Percentiles rank a stretch among this genome's conserved stretches.
These are phyloP conservation scores for Blastomussa wellsi DNA, from an alignment of 92 coral and sea anemone species.

Conservation along the genomic window DNA sequence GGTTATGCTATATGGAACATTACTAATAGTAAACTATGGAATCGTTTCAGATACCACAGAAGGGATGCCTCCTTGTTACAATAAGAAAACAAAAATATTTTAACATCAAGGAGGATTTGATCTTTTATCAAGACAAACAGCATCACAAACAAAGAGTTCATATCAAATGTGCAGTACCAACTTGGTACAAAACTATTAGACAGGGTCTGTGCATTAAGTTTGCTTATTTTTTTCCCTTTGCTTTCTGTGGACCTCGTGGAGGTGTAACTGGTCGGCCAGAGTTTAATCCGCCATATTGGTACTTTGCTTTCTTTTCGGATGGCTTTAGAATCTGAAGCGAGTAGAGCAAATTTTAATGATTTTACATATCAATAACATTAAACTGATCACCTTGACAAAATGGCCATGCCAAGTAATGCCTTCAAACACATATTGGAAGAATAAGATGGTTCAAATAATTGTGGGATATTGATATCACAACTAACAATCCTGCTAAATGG, in stretches of 20 bases:
- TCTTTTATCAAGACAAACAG: constrained; percentile 26
- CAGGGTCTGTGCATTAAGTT: background rate
- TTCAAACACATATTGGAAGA: too few species aligned
- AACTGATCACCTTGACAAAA: too few species aligned
- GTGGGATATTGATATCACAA: too few species aligned
- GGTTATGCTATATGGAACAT: background rate
- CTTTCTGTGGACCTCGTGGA: constrained; percentile 93
- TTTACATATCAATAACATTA: background rate
- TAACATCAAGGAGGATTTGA: constrained; percentile 21
- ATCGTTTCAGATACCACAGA: constrained; percentile 11
- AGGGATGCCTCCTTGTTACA: constrained; percentile 7
- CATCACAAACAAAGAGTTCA: constrained; percentile 8
- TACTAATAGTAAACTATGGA: background rate
- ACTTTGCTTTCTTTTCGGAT: constrained; percentile 99
- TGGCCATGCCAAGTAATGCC: background rate
- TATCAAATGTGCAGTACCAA: background rate
- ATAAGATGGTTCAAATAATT: too few species aligned
- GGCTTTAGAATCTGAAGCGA: constrained; percentile 85
- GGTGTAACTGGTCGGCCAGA: constrained; percentile 98
- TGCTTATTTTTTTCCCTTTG: constrained; percentile 80
- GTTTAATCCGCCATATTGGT: constrained; percentile 97
- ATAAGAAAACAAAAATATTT: constrained; percentile 26
- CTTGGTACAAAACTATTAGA: constrained; percentile 5
- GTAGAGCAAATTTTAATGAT: background rate
- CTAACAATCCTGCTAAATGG: too few species aligned